Conservation (phyloP, 2,888 invertebrate species). For the Papilio gigon region DNA sequence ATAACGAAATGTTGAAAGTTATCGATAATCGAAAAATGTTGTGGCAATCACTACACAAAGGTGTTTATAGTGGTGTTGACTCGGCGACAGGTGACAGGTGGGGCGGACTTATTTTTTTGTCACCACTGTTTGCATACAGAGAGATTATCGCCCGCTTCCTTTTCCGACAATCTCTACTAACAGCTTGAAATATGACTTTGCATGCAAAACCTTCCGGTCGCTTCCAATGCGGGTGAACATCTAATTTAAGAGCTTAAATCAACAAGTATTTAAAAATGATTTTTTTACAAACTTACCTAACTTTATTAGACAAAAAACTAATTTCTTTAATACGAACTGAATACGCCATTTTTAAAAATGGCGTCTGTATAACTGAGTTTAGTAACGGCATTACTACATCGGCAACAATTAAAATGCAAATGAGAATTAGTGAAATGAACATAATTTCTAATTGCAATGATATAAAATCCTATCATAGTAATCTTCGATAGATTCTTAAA, state of each 20-base stretch:
- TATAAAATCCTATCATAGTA: too few relatives aligned
- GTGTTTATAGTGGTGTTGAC: conserved; percentile 59
- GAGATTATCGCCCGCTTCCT: conserved; percentile 42
- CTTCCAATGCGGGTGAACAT: conserved; percentile 11
- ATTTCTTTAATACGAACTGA: not conserved
- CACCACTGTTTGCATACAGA: conserved; percentile 38
- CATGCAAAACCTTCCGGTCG: conserved; percentile 23
- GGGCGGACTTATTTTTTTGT: conserved; percentile 41
- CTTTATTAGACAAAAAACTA: not conserved
- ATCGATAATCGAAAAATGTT: conserved; percentile 28
- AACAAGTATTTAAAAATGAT: not conserved
- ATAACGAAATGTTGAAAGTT: not conserved
- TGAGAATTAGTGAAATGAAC: not conserved
- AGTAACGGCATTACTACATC: not conserved
- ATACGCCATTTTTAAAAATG: not conserved
- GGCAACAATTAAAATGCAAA: not conserved
- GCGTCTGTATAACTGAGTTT: too few relatives aligned
- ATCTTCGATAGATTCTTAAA: too few relatives aligned
- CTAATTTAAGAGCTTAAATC: not conserved
- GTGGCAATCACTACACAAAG: conserved; percentile 48
- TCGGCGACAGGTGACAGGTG: conserved; percentile 56
- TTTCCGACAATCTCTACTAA: conserved; percentile 32
- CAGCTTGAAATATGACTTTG: conserved; percentile 31
- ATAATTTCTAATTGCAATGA: not conserved
- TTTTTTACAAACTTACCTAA: not conserved